Evolutionary conservation across 2,113 vertebrate genomes (phyloP), one percentile per base, ranked within the genome.

Genomic region (Thamnaconus septentrionalis): DNA sequence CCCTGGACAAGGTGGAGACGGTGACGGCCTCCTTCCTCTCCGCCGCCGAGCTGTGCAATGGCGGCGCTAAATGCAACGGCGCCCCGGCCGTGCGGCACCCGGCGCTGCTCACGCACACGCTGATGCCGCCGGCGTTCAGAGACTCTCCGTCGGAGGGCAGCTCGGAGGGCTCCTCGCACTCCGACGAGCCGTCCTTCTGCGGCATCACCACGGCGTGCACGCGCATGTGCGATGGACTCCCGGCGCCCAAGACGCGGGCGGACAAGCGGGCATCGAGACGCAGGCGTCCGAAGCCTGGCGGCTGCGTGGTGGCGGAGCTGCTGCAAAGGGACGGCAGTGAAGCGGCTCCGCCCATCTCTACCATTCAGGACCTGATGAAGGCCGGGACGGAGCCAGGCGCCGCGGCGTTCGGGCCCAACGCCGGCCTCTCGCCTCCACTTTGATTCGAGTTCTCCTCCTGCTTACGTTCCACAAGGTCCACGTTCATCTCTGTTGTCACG

Each of bases 151-250:
- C 96, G 0, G 96, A 98, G 64, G 95, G 93, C 43, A 96, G 95
- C 86, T 98, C 96, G 0, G 96, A 98, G 81, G 95, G 92, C 0
- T 99, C 97, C 0, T 98, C 95, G 0, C 95, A 97, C 59, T 98
- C 97, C 0, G 96, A 99, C 11, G 96, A 99, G 76, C 94, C 94
- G 49, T 97, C 95, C 50, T 98, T 98, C 72, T 99, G 97, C 53
- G 97, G 97, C 85, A 94, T 99, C 84, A 90, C 94, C 63, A 87
- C 94, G 7, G 73, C 82, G 0, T 98, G 96, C 81, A 89, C 91
- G 0, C 92, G 92, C 56, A 88, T 98, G 87, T 97, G 96, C 79
- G 95, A 97, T 0, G 89, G 92, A 53, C 92, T 95, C 67, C 81
- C 90, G 7, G 92, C 91, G 66, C 90, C 94, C 62, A 94, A 92